These are phyloP conservation scores for Euleptes europaea DNA, from an alignment of 2,113 vertebrate genomes.

Conservation along the genomic window DNA sequence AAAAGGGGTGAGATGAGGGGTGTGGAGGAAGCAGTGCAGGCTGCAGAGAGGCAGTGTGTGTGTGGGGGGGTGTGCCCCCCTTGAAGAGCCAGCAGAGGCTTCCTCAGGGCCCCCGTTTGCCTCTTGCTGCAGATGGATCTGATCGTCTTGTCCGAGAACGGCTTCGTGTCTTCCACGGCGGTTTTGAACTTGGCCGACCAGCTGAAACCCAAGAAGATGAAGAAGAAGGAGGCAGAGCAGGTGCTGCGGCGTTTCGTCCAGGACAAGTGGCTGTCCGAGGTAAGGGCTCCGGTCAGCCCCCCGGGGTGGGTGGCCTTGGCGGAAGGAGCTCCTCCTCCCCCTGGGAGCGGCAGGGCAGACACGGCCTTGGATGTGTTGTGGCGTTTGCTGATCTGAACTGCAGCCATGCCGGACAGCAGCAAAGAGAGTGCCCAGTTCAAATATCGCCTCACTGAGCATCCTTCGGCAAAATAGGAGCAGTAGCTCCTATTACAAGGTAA, in stretches of 20 bases:
- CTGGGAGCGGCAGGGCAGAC: too few relatives aligned
- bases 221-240: conserved; percentile 90
- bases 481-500: too few relatives aligned
- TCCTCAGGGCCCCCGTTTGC: background rate
- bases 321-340: background rate
- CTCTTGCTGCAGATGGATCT: conserved; percentile 85
- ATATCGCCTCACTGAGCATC: too few relatives aligned
- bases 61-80: too few relatives aligned
- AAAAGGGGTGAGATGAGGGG: background rate
- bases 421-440: too few relatives aligned
- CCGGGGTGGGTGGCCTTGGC: background rate
- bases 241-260: conserved; percentile 89
- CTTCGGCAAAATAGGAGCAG: too few relatives aligned
- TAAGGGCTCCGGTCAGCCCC: conserved; percentile 14
- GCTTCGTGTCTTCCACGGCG: conserved; percentile 89
- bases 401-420: background rate
- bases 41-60: background rate
- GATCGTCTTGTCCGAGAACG: conserved; percentile 86
- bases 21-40: too few relatives aligned
- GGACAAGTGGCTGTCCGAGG: conserved; percentile 92
- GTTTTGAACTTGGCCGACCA: conserved; percentile 89
- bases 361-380: too few relatives aligned
- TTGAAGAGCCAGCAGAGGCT: background rate
- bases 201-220: conserved; percentile 89
- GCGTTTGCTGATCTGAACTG: too few relatives aligned